Base-by-base conservation (phyloP, 2,797 vertebrate genomes). In the Trematomus bernacchii region DNA sequence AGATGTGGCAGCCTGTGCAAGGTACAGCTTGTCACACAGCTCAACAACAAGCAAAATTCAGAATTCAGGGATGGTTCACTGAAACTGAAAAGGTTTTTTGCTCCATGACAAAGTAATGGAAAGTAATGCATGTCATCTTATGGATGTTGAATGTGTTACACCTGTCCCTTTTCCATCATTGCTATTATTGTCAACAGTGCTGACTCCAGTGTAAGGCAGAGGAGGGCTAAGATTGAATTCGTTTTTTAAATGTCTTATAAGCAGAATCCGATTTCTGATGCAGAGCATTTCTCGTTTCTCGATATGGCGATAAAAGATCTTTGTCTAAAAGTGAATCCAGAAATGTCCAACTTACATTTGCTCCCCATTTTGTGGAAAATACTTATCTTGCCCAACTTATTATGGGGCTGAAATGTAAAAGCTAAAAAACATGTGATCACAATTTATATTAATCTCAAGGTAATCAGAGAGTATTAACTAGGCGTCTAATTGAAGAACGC, bases 21-120 rank as follows among this genome's bases (percentile, higher is more conserved):
- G 72, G 71, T 83, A 69, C 66, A 85, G 66, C 66, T 74, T 81
- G 82, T 86, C 82, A 77, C 73, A 60, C 51, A 60, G 71, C 69
- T 58, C 71, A 71, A 85, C 79, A 84, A 76, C 76, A 79, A 37
- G 33, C 27, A 47, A 65, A 55, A 87, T 66, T 89, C 68, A 46
- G 62, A 88, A 89, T 85, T 87, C 81, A 80, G 53, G 50, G 59
- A 77, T 66, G 85, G 83, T 87, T 83, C 73, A 58, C 37, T 60
- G 76, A 83, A 77, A 82, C 69, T 71, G 77, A 87, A 79, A 85
- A 86, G 74, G 80, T 71, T 83, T 90, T 87, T 91, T 80, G 82
- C 84, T 71, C 55, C 16, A 66, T 83, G 78, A 87, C 85, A 88
- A 76, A 87, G 75, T 67, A 79, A 92, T 91, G 82, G 73, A 80